Evolutionary conservation across 2,797 vertebrate species (phyloP).

Genomic region (Heliangelus exortis): DNA sequence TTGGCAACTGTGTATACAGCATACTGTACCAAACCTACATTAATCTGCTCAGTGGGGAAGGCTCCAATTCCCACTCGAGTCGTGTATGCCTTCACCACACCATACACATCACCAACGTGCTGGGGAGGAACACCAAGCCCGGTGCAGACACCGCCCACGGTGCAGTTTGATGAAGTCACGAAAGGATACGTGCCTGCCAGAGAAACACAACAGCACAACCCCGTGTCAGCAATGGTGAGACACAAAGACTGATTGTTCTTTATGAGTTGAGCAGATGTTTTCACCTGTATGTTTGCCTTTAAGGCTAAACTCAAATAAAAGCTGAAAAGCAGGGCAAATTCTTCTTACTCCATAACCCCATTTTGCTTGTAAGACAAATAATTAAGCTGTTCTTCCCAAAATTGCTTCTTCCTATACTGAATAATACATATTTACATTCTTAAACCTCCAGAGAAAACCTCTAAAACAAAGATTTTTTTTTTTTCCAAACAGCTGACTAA

Average conservation of each 20-base stretch:
- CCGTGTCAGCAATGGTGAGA: background rate
- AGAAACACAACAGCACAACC: background rate
- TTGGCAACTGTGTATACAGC: accelerated
- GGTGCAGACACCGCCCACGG: conserved; percentile 93
- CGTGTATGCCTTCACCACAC: conserved; percentile 95
- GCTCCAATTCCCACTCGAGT: conserved; percentile 97
- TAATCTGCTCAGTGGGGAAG: conserved; percentile 97
- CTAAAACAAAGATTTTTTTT: background rate
- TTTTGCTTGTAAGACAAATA: background rate
- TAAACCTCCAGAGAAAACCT: background rate
- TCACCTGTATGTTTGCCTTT: background rate
- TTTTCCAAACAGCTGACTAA: background rate
- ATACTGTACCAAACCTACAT: conserved; percentile 82
- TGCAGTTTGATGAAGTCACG: conserved; percentile 99
- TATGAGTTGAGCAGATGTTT: background rate
- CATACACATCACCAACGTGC: conserved; percentile 94
- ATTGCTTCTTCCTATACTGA: background rate
- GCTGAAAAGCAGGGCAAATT: background rate
- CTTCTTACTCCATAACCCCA: background rate
- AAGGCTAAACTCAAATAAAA: background rate
- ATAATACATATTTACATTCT: background rate
- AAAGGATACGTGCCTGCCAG: conserved; percentile 95
- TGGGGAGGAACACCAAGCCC: conserved; percentile 94
- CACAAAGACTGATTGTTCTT: background rate
- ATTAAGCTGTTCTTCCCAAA: background rate